A percentile compares a stretch with the other conserved stretches of the same genome.
These are phyloP conservation scores for Champsocephalus esox DNA, from an alignment of 2,797 vertebrate species.

Conservation along the genomic window DNA sequence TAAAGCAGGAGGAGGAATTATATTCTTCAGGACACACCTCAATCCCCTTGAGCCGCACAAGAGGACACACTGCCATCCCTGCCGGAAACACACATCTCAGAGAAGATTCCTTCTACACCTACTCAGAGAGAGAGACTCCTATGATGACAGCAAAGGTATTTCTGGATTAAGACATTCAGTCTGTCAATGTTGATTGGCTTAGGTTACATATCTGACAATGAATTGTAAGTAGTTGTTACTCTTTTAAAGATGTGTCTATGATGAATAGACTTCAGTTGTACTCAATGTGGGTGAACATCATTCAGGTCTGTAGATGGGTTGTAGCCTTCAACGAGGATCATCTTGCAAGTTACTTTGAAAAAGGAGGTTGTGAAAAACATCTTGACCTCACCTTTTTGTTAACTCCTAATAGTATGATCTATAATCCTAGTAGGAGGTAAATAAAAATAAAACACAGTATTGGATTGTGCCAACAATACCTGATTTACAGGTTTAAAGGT, in stretches of 20 bases:
- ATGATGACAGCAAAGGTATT: constrained; percentile 91
- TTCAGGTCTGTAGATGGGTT: neutral
- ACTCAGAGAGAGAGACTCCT: constrained; percentile 86
- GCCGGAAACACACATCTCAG: constrained; percentile 72
- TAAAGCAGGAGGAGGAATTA: constrained; percentile 88
- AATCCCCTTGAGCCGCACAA: constrained; percentile 76
- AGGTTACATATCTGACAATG: neutral
- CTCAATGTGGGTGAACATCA: neutral
- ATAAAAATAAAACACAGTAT: neutral
- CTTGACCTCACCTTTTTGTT: neutral
- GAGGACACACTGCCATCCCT: constrained; percentile 50
- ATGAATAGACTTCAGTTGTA: neutral
- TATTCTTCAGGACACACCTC: constrained; percentile 73
- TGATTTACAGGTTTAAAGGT: neutral
- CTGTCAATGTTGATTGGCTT: neutral
- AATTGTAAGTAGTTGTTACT: neutral
- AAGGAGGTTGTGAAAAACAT: neutral
- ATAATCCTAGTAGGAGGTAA: neutral
- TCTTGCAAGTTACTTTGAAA: neutral
- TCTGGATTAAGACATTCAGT: neutral
- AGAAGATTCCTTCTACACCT: constrained; percentile 75
- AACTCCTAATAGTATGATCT: neutral
- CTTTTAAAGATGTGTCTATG: constrained; percentile 10
- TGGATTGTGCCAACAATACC: neutral
- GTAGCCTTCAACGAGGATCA: neutral